Percentiles rank a stretch among this genome's conserved stretches.
These are phyloP conservation scores for Macrobrachium nipponense DNA, from an alignment of 1,140 invertebrate species.

Conservation along the genomic window DNA sequence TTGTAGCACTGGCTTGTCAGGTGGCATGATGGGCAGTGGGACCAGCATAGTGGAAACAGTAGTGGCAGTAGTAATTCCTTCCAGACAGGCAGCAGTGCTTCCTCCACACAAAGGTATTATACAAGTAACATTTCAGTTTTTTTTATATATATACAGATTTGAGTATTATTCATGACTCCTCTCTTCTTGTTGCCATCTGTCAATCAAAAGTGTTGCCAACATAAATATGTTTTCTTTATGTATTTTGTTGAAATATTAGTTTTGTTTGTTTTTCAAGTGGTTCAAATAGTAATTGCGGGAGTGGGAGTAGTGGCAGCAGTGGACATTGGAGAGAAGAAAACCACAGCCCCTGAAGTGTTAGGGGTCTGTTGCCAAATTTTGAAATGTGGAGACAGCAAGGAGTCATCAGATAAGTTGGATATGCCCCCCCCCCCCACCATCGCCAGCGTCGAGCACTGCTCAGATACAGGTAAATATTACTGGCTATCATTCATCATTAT, in stretches of 20 bases:
- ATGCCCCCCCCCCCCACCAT: constrained; percentile 98
- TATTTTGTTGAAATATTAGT: neutral
- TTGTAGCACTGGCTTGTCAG: neutral
- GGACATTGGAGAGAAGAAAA: constrained; percentile 51
- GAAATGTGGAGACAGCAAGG: constrained; percentile 73
- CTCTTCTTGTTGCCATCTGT: too few relatives aligned
- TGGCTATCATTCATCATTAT: neutral
- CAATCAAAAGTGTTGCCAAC: too few relatives aligned
- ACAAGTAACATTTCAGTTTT: too few relatives aligned
- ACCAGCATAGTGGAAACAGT: constrained; percentile 8
- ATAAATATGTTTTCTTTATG: neutral
- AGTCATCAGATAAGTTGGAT: constrained; percentile 87
- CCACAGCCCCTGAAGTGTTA: constrained; percentile 40
- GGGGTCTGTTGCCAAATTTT: constrained; percentile 42
- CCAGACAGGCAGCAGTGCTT: constrained; percentile 1
- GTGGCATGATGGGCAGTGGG: constrained; percentile 11
- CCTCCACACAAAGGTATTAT: constrained; percentile 32
- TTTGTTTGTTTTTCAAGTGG: neutral
- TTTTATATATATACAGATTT: too few relatives aligned
- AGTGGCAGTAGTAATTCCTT: constrained; percentile 15
- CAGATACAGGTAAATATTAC: constrained; percentile 79
- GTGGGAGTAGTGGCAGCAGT: constrained; percentile 25
- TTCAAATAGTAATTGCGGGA: constrained; percentile 19
- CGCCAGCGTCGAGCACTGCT: constrained; percentile 98
- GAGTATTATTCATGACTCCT: too few relatives aligned